Evolutionary conservation across 53 echinoderm and acorn worm genomes (phyloP).

Genomic region (Actinopyga echinites): DNA sequence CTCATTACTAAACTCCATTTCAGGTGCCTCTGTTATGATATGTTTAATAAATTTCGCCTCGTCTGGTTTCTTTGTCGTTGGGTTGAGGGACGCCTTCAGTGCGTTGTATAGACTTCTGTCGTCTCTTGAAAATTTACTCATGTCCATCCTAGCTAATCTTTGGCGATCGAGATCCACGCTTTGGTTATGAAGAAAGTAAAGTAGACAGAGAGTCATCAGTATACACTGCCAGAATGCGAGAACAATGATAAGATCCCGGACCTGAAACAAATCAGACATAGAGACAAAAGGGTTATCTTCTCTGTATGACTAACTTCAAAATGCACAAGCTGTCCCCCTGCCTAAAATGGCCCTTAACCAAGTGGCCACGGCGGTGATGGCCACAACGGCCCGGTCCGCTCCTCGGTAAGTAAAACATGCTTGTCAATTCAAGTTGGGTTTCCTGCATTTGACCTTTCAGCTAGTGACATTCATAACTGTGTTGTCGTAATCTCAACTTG

Average conservation of each 20-base stretch:
- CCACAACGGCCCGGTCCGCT: too few species aligned
- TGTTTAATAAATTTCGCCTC: neutral
- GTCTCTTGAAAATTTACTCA: neutral
- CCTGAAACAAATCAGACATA: neutral
- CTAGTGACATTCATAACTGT: too few species aligned
- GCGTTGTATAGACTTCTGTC: neutral
- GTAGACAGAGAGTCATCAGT: constrained; percentile 27
- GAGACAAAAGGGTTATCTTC: too few species aligned
- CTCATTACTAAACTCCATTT: neutral
- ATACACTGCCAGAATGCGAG: constrained; percentile 41
- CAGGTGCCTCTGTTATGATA: constrained; percentile 31
- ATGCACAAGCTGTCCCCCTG: too few species aligned
- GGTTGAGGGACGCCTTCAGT: neutral
- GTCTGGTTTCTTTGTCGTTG: neutral
- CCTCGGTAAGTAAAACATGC: too few species aligned
- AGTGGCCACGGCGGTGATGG: too few species aligned
- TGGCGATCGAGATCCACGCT: neutral
- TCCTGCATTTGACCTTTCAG: too few species aligned
- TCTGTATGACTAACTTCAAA: too few species aligned
- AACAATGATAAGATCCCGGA: constrained; percentile 23
- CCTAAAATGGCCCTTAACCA: too few species aligned
- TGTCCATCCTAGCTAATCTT: neutral
- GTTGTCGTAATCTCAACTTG: too few species aligned
- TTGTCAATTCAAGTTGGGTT: too few species aligned
- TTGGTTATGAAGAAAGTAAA: constrained; percentile 45